Evolutionary conservation across 1,140 invertebrate genomes (phyloP), one percentile per base, ranked within the genome.

Genomic region (Drosophila yakuba): DNA sequence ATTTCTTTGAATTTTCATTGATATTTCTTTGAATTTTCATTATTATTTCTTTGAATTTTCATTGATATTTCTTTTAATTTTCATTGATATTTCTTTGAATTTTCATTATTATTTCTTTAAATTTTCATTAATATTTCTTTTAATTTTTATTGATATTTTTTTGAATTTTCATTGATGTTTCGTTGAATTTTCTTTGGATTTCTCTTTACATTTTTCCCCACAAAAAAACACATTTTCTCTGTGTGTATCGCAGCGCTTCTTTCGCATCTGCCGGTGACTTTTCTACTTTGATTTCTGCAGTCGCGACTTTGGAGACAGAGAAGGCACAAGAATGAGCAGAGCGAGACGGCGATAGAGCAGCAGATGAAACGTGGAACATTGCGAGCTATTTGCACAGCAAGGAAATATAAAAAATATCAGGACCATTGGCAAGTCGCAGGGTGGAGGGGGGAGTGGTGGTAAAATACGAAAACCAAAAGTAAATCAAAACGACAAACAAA

Each of bases 401-500:
- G 62, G 66, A 61, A 72, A 73, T 62, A 54, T 48, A 59, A 36
- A 41, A 61, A 51, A 38, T 17, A 48, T 41, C 41, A 12, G 35
- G 28, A 8, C 5, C 25, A 41, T 8, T 32, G 32, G 7, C 1
- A 32, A 32, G 32, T 10, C 2, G 2, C 2, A 3, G 32, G 8
- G 8, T 3, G 32, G 32, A 7, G 28, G 28, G 6, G 28, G 28
- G 28, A 7, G 8, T 32, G 32, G 8, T 32, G 32, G 32, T 32
- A 32, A 32, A 32, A 32, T 32, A 32, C 35, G 36, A 69, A 83
- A 78, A 85, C 69, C 58, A 63, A 79, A 90, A 90, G 73, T 75
- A 86, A 88, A 88, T 81, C 89, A 80, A 88, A 79, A 78, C 78
- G 78, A 76, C 82, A 90, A 90, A 90, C 80, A 85, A 79, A 85